Evolutionary conservation across 1,140 invertebrate species (phyloP).

Genomic region (Subanguina moxae): DNA sequence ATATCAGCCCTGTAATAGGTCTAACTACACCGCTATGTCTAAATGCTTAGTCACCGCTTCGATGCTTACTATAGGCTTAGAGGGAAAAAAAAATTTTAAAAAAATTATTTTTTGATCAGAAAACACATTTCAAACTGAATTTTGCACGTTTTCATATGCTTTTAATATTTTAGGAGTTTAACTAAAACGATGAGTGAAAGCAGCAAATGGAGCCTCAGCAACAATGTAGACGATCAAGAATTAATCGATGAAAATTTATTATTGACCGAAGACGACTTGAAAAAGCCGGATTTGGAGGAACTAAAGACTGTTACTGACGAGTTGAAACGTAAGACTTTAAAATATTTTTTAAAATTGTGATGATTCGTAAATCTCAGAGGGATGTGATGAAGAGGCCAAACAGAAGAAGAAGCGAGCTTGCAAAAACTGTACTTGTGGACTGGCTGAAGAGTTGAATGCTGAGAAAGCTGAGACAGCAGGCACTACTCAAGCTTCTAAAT

Average conservation of each 20-base stretch:
- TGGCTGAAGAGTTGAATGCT: slow-evolving; percentile 65
- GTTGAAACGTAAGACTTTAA: background rate
- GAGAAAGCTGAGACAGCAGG: slow-evolving; percentile 59
- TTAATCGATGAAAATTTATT: slow-evolving; percentile 38
- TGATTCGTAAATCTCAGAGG: slow-evolving; percentile 21
- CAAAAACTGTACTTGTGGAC: slow-evolving; percentile 92
- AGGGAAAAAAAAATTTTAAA: too few relatives aligned
- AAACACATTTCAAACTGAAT: too few relatives aligned
- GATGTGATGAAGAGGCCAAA: slow-evolving; percentile 41
- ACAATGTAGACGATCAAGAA: slow-evolving; percentile 28
- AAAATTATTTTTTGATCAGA: too few relatives aligned
- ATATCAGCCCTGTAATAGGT: too few relatives aligned
- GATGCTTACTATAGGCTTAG: too few relatives aligned
- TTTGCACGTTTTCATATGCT: background rate
- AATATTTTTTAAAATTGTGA: background rate
- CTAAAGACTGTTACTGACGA: slow-evolving; percentile 20
- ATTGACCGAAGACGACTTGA: slow-evolving; percentile 39
- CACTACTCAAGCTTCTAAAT: slow-evolving; percentile 66
- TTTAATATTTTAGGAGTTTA: background rate
- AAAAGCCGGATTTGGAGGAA: slow-evolving; percentile 20
- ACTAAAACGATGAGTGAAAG: background rate
- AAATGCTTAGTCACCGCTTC: too few relatives aligned
- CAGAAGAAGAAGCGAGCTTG: slow-evolving; percentile 82
- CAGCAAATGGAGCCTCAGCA: background rate
- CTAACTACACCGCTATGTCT: too few relatives aligned